phyloP scores from a whole-genome alignment of 2,888 invertebrate species.

The Diadegma fenestrale region DNA sequence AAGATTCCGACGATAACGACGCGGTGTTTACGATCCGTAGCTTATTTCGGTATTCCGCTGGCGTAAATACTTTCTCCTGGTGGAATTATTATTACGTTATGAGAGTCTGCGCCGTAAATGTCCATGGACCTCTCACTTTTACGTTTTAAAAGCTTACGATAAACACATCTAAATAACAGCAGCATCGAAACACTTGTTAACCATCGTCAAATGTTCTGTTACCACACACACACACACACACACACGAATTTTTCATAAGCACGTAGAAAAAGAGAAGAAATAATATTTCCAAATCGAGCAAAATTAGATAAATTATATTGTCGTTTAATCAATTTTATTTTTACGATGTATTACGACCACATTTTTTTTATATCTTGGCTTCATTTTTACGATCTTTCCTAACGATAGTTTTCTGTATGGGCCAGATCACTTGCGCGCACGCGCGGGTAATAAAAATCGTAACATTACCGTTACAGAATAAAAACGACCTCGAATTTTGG shows the following conservation, averaged over 20 bases:
- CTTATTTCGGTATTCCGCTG: conserved; percentile 45
- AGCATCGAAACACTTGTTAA: conserved; percentile 28
- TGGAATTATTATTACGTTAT: conserved; percentile 60
- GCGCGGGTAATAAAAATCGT: too few relatives aligned
- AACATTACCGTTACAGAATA: too few relatives aligned
- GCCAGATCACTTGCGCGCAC: not conserved
- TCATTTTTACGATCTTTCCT: not conserved
- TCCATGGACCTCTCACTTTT: conserved; percentile 59
- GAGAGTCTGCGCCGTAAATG: conserved; percentile 45
- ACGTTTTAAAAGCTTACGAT: conserved; percentile 37
- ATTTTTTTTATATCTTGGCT: not conserved
- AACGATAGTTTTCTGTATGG: not conserved
- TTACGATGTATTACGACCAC: not conserved
- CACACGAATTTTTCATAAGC: not conserved
- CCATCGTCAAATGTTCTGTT: conserved; percentile 19
- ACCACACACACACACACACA: not conserved
- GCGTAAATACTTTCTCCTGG: conserved; percentile 57
- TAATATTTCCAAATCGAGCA: conserved; percentile 6
- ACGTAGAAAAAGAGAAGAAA: not conserved
- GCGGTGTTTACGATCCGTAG: conserved; percentile 33
- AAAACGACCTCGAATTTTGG: too few relatives aligned
- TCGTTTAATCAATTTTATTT: not conserved
- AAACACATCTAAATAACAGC: conserved; percentile 10
- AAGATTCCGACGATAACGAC: conserved; percentile 25
- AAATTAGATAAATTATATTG: conserved; percentile 6